A percentile compares a stretch with the other conserved stretches of the same genome.
These are phyloP conservation scores for Rallus crepitans DNA, from an alignment of 2,797 vertebrate genomes.

Conservation along the genomic window DNA sequence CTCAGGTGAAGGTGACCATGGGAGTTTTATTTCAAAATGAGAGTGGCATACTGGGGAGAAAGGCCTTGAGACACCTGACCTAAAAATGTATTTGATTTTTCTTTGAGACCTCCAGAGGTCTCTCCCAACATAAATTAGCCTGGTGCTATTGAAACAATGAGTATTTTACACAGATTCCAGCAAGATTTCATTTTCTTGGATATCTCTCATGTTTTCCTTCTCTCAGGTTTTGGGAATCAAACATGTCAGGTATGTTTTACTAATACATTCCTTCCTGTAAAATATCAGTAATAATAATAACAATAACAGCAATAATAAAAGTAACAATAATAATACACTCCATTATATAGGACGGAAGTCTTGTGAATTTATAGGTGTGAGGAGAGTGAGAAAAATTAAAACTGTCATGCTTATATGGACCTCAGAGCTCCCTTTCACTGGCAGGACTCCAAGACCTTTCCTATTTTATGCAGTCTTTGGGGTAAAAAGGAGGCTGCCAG, in stretches of 20 bases:
- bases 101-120: not conserved
- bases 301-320: not conserved
- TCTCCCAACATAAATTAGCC: not conserved
- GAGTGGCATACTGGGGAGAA: not conserved
- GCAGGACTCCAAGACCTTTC: conserved; percentile 31
- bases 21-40: not conserved
- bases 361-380: not conserved
- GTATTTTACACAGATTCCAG: not conserved
- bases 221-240: not conserved
- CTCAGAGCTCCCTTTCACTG: conserved; percentile 17
- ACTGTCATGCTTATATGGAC: not conserved
- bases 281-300: not conserved
- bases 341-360: not conserved
- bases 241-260: not conserved
- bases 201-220: not conserved
- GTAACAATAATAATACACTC: not conserved
- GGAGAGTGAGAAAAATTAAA: not conserved
- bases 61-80: not conserved
- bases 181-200: not conserved
- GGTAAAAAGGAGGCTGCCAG: conserved; percentile 6
- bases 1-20: not conserved
- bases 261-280: not conserved
- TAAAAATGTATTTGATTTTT: not conserved
- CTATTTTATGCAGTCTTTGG: conserved; percentile 30
- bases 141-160: not conserved